Evolutionary conservation across 2,113 vertebrate genomes (phyloP).

Genomic region (Pogonocichla stellata): DNA sequence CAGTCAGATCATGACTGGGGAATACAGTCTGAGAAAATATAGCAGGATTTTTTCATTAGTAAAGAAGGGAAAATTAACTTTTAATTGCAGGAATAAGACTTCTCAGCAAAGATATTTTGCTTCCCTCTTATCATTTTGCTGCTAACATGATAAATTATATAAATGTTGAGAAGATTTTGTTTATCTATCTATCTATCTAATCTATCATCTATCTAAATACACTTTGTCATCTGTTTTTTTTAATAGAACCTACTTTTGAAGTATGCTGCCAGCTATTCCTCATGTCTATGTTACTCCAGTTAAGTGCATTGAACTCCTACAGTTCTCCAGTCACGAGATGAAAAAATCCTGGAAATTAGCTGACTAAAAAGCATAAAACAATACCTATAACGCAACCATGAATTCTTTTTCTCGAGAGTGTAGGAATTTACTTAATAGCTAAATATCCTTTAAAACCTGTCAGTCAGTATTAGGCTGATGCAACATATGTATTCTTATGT

Average conservation of each 20-base stretch:
- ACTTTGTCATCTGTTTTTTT: background rate
- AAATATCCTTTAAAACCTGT: background rate
- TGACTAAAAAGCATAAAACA: background rate
- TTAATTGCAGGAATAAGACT: background rate
- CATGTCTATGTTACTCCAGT: background rate
- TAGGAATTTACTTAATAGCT: background rate
- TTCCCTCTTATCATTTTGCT: background rate
- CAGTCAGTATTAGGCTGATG: background rate
- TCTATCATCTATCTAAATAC: background rate
- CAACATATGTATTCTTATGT: background rate
- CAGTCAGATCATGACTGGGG: background rate
- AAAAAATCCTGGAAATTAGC: background rate
- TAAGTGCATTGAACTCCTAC: background rate
- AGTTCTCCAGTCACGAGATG: background rate
- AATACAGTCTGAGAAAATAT: background rate
- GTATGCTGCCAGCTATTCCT: rapidly evolving
- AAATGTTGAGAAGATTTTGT: background rate
- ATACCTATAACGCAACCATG: background rate
- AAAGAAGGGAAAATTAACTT: background rate
- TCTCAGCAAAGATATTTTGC: background rate
- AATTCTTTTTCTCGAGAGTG: background rate
- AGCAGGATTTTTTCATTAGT: background rate
- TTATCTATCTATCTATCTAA: background rate
- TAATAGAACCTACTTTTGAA: background rate
- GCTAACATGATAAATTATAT: background rate